phyloP scores from a whole-genome alignment of 2,113 vertebrate genomes.

The Callopanchax toddi region DNA sequence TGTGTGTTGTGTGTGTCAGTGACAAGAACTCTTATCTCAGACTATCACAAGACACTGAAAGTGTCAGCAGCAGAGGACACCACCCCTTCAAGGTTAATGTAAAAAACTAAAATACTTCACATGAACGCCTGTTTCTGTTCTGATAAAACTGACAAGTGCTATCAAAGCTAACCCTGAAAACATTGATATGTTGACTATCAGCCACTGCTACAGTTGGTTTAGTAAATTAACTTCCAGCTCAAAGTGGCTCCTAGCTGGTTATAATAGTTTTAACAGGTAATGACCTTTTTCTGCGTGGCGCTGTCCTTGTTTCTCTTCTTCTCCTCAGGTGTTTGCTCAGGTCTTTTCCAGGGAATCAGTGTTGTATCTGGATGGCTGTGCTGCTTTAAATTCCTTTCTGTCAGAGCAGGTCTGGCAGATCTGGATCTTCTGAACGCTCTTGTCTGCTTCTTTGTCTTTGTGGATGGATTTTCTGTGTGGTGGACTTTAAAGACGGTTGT shows the following conservation, averaged over 20 bases:
- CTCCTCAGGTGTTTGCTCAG: conserved; percentile 3
- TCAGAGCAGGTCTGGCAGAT: conserved; percentile 32
- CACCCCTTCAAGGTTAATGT: background rate
- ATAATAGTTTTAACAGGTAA: background rate
- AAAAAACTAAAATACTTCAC: background rate
- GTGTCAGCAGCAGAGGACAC: background rate
- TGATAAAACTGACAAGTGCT: background rate
- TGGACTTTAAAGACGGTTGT: background rate
- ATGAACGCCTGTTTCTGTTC: background rate
- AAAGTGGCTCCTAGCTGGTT: too few species aligned
- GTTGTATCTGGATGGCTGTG: conserved; percentile 45
- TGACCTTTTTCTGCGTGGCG: conserved; percentile 73
- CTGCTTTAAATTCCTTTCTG: conserved; percentile 43
- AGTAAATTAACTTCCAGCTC: background rate
- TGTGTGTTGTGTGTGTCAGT: too few species aligned
- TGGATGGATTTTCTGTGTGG: background rate
- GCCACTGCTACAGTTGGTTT: background rate
- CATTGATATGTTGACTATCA: background rate
- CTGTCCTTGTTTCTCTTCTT: conserved; percentile 4
- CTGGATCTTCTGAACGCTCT: conserved; percentile 9
- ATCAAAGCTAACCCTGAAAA: background rate
- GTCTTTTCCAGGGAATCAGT: conserved; percentile 71
- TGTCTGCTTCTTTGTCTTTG: background rate
- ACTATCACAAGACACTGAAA: background rate
- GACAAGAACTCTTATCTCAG: background rate